Conservation (phyloP, 2,888 invertebrate genomes). For the Ecdyonurus torrentis region DNA sequence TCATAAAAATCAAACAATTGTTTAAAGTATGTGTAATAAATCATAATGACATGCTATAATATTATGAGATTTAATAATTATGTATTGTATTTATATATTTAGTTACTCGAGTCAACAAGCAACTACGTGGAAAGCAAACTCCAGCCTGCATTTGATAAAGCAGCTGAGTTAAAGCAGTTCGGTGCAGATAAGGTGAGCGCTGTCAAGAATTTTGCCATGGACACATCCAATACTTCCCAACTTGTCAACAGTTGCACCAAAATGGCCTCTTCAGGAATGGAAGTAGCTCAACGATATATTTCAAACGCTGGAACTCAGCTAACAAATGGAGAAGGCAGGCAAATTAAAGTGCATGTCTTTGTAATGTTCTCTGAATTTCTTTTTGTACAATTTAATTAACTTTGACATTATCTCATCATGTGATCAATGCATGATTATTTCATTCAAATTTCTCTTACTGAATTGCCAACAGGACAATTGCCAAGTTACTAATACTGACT, state of each 20-base stretch:
- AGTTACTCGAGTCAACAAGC: conserved; percentile 68
- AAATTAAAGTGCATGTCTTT: not conserved
- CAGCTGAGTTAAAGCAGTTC: conserved; percentile 66
- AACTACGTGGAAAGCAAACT: conserved; percentile 50
- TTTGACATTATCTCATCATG: not conserved
- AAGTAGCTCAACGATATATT: conserved; percentile 5
- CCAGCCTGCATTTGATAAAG: conserved; percentile 25
- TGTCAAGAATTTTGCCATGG: conserved; percentile 42
- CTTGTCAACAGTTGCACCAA: conserved; percentile 7
- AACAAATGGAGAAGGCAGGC: not conserved
- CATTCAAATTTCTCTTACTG: not conserved
- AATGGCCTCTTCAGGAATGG: conserved; percentile 7
- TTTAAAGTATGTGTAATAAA: not conserved
- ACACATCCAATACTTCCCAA: conserved; percentile 1
- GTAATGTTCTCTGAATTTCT: not conserved
- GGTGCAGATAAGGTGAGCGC: conserved; percentile 32
- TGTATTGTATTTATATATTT: conserved; percentile 18
- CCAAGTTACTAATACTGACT: no score
- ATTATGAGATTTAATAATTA: not conserved
- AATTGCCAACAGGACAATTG: not conserved
- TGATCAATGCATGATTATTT: not conserved
- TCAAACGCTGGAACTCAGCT: not conserved
- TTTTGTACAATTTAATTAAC: not conserved
- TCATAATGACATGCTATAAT: not conserved
- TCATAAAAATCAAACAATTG: no score